phyloP scores from a whole-genome alignment of 2,113 vertebrate genomes.

The Chionomys nivalis region DNA sequence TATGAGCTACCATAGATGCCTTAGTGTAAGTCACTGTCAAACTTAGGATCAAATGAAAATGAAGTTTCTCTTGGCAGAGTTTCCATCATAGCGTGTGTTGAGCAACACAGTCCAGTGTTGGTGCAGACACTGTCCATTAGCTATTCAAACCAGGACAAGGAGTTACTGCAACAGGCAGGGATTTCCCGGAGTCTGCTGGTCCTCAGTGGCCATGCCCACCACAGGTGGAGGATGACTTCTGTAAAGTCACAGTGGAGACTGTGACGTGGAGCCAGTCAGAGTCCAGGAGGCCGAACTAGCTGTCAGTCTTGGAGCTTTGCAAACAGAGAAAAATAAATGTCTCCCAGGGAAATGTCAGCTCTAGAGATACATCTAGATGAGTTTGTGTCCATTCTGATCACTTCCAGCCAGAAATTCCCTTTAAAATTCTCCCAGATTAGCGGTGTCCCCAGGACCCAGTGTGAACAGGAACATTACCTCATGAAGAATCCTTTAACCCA shows the following conservation, averaged over 20 bases:
- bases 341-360: not conserved
- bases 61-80: not conserved
- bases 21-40: slow-evolving; percentile 15
- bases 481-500: not conserved
- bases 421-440: not conserved
- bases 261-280: no score
- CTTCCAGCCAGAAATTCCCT: not conserved
- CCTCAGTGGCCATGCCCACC: not conserved
- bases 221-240: not conserved
- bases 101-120: not conserved
- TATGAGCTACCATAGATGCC: not conserved
- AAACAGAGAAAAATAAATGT: slow-evolving; percentile 9
- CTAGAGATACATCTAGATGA: not conserved
- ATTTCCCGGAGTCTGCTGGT: not conserved
- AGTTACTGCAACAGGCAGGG: not conserved
- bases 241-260: not conserved
- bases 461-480: not conserved
- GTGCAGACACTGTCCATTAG: not conserved
- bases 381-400: slow-evolving; percentile 15
- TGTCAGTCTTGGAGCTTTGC: not conserved
- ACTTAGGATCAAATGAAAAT: not conserved
- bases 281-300: not conserved
- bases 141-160: not conserved
- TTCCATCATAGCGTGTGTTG: not conserved
- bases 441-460: not conserved